Evolutionary conservation across 1,140 invertebrate species (phyloP).

Genomic region (Oryzaephilus surinamensis): DNA sequence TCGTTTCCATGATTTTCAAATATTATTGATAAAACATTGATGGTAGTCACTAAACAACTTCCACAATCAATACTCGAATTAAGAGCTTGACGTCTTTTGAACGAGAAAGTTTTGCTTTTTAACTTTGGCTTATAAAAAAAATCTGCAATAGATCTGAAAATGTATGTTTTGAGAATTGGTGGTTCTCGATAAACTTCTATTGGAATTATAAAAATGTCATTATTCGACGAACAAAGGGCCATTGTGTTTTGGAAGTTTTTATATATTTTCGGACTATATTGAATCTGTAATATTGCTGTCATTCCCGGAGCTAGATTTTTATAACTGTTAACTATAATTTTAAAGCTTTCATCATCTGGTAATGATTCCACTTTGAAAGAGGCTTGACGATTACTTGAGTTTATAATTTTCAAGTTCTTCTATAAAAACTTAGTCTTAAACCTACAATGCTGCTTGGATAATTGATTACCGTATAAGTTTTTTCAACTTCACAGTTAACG

Average conservation of each 20-base stretch:
- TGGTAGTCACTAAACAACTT: constrained; percentile 29
- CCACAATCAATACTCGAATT: constrained; percentile 28
- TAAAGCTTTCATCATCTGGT: too few relatives aligned
- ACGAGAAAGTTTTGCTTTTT: constrained; percentile 2
- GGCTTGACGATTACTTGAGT: too few relatives aligned
- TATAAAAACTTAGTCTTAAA: too few relatives aligned
- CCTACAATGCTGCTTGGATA: too few relatives aligned
- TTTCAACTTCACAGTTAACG: too few relatives aligned
- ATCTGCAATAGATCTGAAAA: constrained; percentile 5
- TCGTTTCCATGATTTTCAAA: constrained; percentile 29
- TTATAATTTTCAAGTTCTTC: too few relatives aligned
- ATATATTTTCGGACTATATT: constrained; percentile 21
- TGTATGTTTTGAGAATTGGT: constrained; percentile 16
- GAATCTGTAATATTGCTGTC: constrained; percentile 21
- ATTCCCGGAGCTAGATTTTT: constrained; percentile 34
- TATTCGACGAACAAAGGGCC: constrained; percentile 6
- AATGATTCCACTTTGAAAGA: too few relatives aligned
- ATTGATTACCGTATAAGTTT: too few relatives aligned
- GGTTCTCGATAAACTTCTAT: constrained; percentile 23
- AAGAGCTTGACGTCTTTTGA: constrained; percentile 1
- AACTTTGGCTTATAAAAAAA: background rate
- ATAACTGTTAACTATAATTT: too few relatives aligned
- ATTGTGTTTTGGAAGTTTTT: constrained; percentile 24
- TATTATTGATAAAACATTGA: constrained; percentile 12
- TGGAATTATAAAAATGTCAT: constrained; percentile 21